These are phyloP conservation scores for Rachycentron canadum DNA, from an alignment of 2,797 vertebrate species.

Conservation along the genomic window DNA sequence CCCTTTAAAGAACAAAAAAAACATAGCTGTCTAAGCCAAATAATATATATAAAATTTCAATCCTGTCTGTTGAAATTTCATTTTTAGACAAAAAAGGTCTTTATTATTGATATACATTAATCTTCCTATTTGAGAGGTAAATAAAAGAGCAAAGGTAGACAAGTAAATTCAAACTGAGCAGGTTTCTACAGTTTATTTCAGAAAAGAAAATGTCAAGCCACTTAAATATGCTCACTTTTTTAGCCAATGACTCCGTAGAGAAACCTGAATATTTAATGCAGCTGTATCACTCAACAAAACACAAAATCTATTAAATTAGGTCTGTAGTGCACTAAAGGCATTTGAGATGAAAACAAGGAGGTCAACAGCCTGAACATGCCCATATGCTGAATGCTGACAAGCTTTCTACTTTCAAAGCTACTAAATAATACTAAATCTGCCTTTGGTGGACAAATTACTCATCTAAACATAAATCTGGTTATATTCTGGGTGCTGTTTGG, in stretches of 20 bases:
- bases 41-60: background rate
- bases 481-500: background rate
- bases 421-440: background rate
- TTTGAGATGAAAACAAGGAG: background rate
- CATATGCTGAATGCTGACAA: background rate
- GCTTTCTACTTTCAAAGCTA: background rate
- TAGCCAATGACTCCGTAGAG: background rate
- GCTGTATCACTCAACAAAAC: background rate
- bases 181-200: conserved; percentile 52
- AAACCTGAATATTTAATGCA: conserved; percentile 52
- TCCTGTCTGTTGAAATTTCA: background rate
- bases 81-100: background rate
- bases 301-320: conserved; percentile 5
- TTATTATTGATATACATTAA: background rate
- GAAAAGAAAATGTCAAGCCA: conserved; percentile 17
- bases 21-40: background rate
- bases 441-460: background rate
- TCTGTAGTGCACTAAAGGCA: background rate
- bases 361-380: no score
- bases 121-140: background rate
- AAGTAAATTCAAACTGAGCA: no score
- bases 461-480: background rate
- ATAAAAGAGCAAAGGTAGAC: background rate
- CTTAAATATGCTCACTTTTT: background rate
- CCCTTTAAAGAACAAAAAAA: no score